These are phyloP conservation scores for Sericinus montela DNA, from an alignment of 2,888 invertebrate genomes.

Conservation along the genomic window DNA sequence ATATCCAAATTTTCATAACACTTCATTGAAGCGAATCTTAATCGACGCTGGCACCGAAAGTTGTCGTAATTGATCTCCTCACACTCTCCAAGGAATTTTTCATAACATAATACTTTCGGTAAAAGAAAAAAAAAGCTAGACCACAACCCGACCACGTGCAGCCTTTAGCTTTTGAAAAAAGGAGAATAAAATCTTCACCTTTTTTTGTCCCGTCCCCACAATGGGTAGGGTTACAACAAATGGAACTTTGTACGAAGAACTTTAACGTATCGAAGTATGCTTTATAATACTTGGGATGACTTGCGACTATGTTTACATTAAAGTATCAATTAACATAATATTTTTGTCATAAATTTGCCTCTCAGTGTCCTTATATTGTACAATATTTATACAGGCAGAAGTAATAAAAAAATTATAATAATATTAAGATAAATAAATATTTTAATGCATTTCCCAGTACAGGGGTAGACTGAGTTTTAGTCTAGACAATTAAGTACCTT, in stretches of 20 bases:
- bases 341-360: too few species aligned
- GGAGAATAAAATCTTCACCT: conserved; percentile 51
- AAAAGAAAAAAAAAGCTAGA: conserved; percentile 58
- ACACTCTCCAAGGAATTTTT: conserved; percentile 55
- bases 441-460: too few species aligned
- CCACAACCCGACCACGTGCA: conserved; percentile 77
- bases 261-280: conserved; percentile 38
- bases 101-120: conserved; percentile 66
- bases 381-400: too few species aligned
- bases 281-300: conserved; percentile 21
- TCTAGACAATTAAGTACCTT: too few species aligned
- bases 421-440: too few species aligned
- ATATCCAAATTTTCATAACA: conserved; percentile 26
- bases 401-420: too few species aligned
- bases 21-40: conserved; percentile 21
- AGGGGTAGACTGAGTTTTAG: too few species aligned
- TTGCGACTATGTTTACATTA: not conserved
- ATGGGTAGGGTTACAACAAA: conserved; percentile 68
- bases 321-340: too few species aligned
- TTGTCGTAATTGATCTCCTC: conserved; percentile 50
- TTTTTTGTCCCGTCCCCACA: conserved; percentile 60
- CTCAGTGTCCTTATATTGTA: too few species aligned
- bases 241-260: conserved; percentile 59
- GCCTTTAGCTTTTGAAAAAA: conserved; percentile 53
- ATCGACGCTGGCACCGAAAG: conserved; percentile 32